A percentile compares a stretch with the other conserved stretches of the same genome.
Evolutionary conservation across 2,888 invertebrate genomes (phyloP).

Genomic region (Tuta absoluta): DNA sequence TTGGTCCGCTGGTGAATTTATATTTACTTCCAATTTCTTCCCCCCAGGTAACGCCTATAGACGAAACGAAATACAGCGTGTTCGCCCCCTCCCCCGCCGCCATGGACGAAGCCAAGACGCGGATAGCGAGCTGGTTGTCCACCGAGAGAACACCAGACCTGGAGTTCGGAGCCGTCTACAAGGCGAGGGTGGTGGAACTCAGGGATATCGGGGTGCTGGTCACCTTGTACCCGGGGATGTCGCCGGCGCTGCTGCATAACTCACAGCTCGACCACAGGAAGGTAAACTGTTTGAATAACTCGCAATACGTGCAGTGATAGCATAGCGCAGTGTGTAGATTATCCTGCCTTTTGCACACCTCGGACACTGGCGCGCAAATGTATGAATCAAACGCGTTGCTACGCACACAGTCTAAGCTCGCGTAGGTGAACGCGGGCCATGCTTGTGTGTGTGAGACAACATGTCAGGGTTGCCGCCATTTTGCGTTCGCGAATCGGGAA

Average conservation of each 20-base stretch:
- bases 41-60: constrained; percentile 86
- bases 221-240: constrained; percentile 90
- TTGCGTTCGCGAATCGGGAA: too few relatives aligned
- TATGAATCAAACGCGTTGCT: too few relatives aligned
- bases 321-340: too few relatives aligned
- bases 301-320: too few relatives aligned
- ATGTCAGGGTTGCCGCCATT: too few relatives aligned
- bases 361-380: too few relatives aligned
- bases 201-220: constrained; percentile 95
- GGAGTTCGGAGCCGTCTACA: constrained; percentile 96
- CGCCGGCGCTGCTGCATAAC: constrained; percentile 93
- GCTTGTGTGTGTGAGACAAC: too few relatives aligned
- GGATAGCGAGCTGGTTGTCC: constrained; percentile 85
- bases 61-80: constrained; percentile 88
- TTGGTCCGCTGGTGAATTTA: too few relatives aligned
- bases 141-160: constrained; percentile 88
- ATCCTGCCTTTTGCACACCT: too few relatives aligned
- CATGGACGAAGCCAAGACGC: constrained; percentile 93
- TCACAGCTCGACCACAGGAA: constrained; percentile 94
- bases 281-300: too few relatives aligned
- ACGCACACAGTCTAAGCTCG: too few relatives aligned
- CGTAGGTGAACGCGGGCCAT: too few relatives aligned
- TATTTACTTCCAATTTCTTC: constrained; percentile 62
- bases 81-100: constrained; percentile 95
- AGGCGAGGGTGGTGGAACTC: constrained; percentile 92